Evolutionary conservation across 2,888 invertebrate species (phyloP).

Genomic region (Bugulina stolonifera): DNA sequence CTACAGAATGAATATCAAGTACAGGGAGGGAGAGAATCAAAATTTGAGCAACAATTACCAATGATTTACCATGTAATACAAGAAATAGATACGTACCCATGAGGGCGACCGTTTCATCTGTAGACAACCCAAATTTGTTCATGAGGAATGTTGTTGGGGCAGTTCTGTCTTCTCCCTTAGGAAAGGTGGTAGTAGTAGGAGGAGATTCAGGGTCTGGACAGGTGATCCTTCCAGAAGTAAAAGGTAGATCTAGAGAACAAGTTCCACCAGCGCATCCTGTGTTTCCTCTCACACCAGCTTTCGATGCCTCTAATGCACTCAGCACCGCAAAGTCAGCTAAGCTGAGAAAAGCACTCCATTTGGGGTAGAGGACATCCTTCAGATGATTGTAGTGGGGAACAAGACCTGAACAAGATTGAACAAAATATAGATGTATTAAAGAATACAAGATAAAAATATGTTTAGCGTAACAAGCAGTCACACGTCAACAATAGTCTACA

Average conservation of each 20-base stretch:
- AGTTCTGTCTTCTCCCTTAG: background rate
- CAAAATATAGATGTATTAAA: no score
- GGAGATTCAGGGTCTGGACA: background rate
- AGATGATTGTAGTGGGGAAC: background rate
- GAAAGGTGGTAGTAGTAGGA: background rate
- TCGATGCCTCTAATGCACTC: background rate
- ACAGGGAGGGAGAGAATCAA: no score
- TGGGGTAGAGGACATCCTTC: background rate
- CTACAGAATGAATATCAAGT: no score
- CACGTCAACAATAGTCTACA: no score
- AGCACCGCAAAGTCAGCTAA: slow-evolving; percentile 5
- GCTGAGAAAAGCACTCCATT: background rate
- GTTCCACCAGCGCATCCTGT: background rate
- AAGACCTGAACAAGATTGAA: slow-evolving; percentile 2
- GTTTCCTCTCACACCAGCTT: background rate
- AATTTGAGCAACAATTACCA: no score
- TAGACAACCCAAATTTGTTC: background rate
- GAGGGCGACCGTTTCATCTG: slow-evolving; percentile 7
- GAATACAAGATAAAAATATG: no score
- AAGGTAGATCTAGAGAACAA: background rate
- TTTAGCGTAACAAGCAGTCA: no score
- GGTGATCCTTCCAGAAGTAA: slow-evolving; percentile 4
- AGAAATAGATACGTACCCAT: no score
- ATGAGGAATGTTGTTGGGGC: background rate
- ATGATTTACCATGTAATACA: no score